Percentiles rank a stretch among this genome's conserved stretches.
Conservation (phyloP, 2,797 vertebrate species). For the Oreortyx pictus region DNA sequence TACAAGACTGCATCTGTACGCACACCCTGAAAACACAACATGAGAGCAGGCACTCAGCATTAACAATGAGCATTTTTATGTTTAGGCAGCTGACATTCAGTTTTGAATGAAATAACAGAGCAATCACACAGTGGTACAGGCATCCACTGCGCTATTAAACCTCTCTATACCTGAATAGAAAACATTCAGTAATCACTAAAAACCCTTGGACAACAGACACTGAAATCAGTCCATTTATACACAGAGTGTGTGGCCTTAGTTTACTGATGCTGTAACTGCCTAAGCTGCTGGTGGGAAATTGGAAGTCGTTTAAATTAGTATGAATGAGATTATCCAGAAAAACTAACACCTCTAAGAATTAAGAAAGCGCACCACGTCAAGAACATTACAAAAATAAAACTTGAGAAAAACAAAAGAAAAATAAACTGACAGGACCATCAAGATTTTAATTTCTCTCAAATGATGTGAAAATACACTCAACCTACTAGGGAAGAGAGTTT, state of each 20-base stretch:
- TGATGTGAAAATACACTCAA: not conserved
- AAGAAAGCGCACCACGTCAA: not conserved
- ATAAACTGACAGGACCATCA: not conserved
- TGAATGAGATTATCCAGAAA: not conserved
- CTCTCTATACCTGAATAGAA: conserved; percentile 1
- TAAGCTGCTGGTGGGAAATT: not conserved
- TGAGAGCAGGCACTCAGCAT: not conserved
- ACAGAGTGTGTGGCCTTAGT: not conserved
- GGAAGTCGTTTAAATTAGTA: not conserved
- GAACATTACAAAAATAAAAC: not conserved
- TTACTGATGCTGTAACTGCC: not conserved
- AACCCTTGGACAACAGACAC: not conserved
- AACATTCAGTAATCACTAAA: not conserved
- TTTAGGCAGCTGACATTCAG: not conserved
- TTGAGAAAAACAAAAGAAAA: not conserved
- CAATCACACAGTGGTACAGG: not conserved
- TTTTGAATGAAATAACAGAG: conserved; percentile 15
- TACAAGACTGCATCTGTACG: not conserved
- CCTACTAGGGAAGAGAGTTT: not conserved
- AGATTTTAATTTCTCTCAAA: not conserved
- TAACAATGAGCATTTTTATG: not conserved
- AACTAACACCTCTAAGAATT: not conserved
- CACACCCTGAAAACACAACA: not conserved
- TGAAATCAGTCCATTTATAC: not conserved
- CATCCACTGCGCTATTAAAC: not conserved